Evolutionary conservation across 2,888 invertebrate genomes (phyloP), one percentile per base, ranked within the genome.

Genomic region (Drosophila putrida): DNA sequence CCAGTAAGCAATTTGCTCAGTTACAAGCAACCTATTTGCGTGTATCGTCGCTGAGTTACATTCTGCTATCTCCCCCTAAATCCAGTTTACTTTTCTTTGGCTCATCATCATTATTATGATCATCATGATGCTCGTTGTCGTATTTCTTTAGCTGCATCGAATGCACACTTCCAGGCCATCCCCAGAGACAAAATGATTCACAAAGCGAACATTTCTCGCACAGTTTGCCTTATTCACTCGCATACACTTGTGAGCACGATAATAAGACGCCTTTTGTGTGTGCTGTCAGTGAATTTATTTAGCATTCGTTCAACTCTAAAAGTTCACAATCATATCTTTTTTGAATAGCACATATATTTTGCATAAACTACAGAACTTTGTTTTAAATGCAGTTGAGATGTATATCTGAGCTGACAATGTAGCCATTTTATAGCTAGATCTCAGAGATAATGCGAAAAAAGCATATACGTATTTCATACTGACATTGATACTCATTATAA

Each of bases 201-300:
- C 88, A 83, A 85, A 88, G 82, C 75, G 72, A 73, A 41, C 69
- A 68, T 88, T 83, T 83, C 71, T 77, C 77, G 80, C 83, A 85
- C 75, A 85, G 75, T 82, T 88, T 85, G 53, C 64, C 54, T 60
- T 62, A 63, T 69, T 20, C 67, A 55, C 67, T 66, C 39, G 58
- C 60, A 49, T 62, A 51, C 55, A 46, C 41, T 55, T 74, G 64
- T 62, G 73, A 47, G 71, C 39, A 65, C 15, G 61, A 76, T 72
- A 76, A 68, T 62, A 75, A 62, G 59, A 64, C 57, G 60, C 10
- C 59, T 55, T 68, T 63, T 64, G 35, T 75, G 61, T 50, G 38
- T 15, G 35, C 27, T 47, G 41, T 36, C 50, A 64, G 69, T 63
- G 51, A 67, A 77, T 75, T 73, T 73, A 64, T 64, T 68, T 54